Evolutionary conservation across 2,113 vertebrate species (phyloP).

Genomic region (Protobothrops flavoviridis): DNA sequence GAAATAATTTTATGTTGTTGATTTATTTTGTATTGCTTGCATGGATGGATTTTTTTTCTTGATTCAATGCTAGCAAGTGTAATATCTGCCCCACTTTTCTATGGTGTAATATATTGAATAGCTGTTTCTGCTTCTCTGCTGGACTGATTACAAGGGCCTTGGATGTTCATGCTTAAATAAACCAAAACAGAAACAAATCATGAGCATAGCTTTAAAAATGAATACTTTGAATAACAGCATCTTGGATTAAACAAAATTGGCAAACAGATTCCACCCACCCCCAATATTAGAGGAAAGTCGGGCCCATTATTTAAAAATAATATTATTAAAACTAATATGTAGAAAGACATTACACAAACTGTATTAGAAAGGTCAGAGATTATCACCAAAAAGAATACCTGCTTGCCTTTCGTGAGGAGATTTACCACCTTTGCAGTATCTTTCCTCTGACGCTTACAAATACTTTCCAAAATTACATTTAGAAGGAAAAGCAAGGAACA

Average conservation of each 20-base stretch:
- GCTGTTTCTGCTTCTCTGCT: not conserved
- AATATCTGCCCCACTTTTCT: not conserved
- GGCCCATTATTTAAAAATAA: not conserved
- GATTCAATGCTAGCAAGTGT: not conserved
- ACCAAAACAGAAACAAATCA: not conserved
- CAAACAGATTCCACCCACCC: not conserved
- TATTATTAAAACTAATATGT: not conserved
- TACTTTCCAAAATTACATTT: not conserved
- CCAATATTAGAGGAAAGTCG: not conserved
- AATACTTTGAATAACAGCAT: not conserved
- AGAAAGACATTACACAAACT: not conserved
- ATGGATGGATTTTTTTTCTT: not conserved
- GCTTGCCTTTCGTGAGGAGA: not conserved
- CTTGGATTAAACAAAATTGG: not conserved
- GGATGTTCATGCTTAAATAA: not conserved
- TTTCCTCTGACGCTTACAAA: not conserved
- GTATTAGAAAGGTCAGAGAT: not conserved
- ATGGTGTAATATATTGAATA: not conserved
- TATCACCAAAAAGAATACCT: not conserved
- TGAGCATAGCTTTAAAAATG: not conserved
- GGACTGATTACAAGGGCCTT: not conserved
- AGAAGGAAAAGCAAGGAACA: not conserved
- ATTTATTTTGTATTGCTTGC: slow-evolving; percentile 34
- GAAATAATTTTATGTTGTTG: slow-evolving; percentile 13
- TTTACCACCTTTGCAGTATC: not conserved